Conservation (phyloP, 2,113 vertebrate genomes). For the Chaetodon trifascialis region DNA sequence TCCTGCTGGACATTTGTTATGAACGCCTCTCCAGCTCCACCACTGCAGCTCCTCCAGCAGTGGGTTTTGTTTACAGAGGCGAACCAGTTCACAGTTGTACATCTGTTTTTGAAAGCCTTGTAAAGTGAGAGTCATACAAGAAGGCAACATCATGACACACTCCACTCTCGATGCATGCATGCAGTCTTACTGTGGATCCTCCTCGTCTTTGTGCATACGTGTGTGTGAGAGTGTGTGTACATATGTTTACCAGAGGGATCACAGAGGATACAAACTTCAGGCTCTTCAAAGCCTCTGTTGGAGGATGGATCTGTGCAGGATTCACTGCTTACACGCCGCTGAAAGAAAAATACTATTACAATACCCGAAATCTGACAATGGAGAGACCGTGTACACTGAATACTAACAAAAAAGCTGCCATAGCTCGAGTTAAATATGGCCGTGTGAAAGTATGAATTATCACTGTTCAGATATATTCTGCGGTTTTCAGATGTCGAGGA, state of each 20-base stretch:
- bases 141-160: slow-evolving; percentile 18
- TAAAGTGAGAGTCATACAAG: slow-evolving; percentile 31
- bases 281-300: slow-evolving; percentile 36
- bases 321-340: slow-evolving; percentile 20
- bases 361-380: slow-evolving; percentile 1
- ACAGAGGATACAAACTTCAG: slow-evolving; percentile 21
- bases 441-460: slow-evolving; percentile 26
- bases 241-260: slow-evolving; percentile 44
- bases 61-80: slow-evolving; percentile 28
- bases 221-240: slow-evolving; percentile 9
- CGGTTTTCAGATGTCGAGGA: slow-evolving; percentile 20
- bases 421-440: slow-evolving; percentile 21
- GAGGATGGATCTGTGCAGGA: slow-evolving; percentile 23
- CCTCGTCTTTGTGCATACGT: slow-evolving; percentile 26
- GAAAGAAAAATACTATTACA: slow-evolving; percentile 33
- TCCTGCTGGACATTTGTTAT: slow-evolving; percentile 31
- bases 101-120: slow-evolving; percentile 23
- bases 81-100: slow-evolving; percentile 34
- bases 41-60: slow-evolving; percentile 24
- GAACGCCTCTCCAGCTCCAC: slow-evolving; percentile 24
- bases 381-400: slow-evolving; percentile 9
- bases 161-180: slow-evolving; percentile 47
- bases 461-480: slow-evolving; percentile 2
- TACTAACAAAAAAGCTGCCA: background rate
- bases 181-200: slow-evolving; percentile 44